Conservation (phyloP, 2,113 vertebrate genomes). For the Drymodes brunneopygia region DNA sequence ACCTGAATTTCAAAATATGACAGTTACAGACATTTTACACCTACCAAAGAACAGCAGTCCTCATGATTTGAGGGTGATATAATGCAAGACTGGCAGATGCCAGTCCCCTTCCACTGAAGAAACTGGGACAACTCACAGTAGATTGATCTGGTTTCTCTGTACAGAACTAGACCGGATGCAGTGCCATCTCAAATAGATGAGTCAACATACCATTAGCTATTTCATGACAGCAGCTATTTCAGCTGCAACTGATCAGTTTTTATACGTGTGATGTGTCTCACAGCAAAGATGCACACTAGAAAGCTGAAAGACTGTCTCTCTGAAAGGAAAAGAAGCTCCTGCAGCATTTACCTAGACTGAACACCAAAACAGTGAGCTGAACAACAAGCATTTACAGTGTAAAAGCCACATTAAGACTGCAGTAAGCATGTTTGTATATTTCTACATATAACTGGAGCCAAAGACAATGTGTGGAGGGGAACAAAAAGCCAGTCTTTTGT, state of each 20-base stretch:
- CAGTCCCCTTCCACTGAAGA: neutral
- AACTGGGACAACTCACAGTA: neutral
- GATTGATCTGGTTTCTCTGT: neutral
- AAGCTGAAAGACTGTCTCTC: neutral
- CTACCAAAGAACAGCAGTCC: neutral
- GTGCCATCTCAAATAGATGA: neutral
- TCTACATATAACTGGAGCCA: neutral
- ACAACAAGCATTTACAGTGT: neutral
- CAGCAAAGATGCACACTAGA: neutral
- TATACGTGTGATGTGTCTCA: neutral
- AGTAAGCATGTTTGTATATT: neutral
- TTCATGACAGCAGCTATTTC: neutral
- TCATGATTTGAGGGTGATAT: neutral
- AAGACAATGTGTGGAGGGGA: neutral
- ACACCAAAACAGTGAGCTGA: neutral
- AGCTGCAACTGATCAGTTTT: neutral
- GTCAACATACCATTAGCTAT: neutral
- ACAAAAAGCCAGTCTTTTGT: neutral
- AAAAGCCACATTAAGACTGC: neutral
- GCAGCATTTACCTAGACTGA: neutral
- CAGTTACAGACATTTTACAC: neutral
- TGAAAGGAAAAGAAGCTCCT: neutral
- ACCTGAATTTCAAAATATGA: neutral
- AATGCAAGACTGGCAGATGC: neutral
- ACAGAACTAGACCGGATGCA: neutral